Evolutionary conservation across 2,113 vertebrate species (phyloP), one percentile per base, ranked within the genome.

Genomic region (Trogon surrucura): DNA sequence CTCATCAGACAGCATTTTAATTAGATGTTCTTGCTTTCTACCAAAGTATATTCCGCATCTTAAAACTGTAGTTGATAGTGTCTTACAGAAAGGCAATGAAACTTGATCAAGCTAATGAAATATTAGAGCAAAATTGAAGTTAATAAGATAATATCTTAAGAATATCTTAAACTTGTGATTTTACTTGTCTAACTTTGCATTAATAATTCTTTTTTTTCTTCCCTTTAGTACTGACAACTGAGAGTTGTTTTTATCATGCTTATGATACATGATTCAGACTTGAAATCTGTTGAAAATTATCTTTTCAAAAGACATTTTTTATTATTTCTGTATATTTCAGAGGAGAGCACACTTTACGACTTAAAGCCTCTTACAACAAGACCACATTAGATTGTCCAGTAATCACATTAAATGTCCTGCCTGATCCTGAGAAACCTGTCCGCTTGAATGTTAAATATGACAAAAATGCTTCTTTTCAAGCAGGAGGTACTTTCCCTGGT

Each of bases 401-500:
- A 54, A 97, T 99, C 80, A 98, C 94, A 45, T 91, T 99, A 62
- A 99, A 97, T 44, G 96, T 99, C 85, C 93, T 99, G 69, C 98
- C 99, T 69, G 98, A 99, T 93, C 98, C 98, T 62, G 98, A 98
- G 85, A 99, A 98, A 92, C 99, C 99, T 12, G 91, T 98, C 70
- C 27, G 65, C 73, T 96, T 99, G 78, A 94, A 94, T 23, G 98
- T 99, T 66, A 97, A 98, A 70, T 99, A 98, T 36, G 97, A 99
- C 91, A 97, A 61, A 75, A 93, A 64, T 41, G 90, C 93, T 60
- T 91, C 53, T 79, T 98, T 99, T 94, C 89, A 78, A 89, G 99
- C 99, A 66, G 99, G 99, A 58, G 87, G 93, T 53, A 88, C 89
- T 45, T 99, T 99, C 54, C 98, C 99, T 96, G 99, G 99, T 99